These are phyloP conservation scores for Plotosus lineatus DNA, from an alignment of 2,113 vertebrate species.

Conservation along the genomic window DNA sequence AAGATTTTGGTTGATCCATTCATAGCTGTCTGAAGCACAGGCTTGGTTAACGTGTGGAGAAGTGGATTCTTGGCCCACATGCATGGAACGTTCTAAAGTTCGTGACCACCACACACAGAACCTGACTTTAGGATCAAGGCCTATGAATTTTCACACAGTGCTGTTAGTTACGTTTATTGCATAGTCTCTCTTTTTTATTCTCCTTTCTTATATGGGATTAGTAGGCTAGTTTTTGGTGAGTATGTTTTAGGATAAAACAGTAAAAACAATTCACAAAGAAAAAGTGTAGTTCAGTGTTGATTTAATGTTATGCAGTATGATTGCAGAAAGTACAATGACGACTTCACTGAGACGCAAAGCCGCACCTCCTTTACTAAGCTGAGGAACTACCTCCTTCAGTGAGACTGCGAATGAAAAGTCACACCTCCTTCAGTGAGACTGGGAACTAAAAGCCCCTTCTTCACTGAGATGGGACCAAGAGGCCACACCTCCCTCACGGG, in stretches of 20 bases:
- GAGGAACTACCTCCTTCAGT: background rate
- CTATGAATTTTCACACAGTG: background rate
- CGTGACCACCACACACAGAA: too few relatives aligned
- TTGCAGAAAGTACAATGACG: too few relatives aligned
- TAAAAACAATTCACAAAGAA: background rate
- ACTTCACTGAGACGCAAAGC: too few relatives aligned
- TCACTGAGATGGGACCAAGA: background rate
- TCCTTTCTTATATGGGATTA: background rate
- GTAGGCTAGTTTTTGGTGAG: background rate
- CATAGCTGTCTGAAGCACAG: background rate
- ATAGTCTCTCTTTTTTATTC: background rate
- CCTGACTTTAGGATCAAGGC: background rate
- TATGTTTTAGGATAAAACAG: background rate
- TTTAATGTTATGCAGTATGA: background rate
- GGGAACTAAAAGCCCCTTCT: background rate
- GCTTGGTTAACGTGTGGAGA: background rate
- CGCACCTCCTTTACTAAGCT: too few relatives aligned
- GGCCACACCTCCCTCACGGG: background rate
- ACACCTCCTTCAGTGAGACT: background rate
- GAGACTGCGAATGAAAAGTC: background rate
- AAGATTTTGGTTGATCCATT: slow-evolving; percentile 10
- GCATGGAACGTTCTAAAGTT: too few relatives aligned
- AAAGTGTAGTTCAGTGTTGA: background rate
- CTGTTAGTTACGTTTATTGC: background rate
- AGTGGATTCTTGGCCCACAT: background rate